Evolutionary conservation across 2,113 vertebrate species (phyloP).

Genomic region (Vicugna pacos): DNA sequence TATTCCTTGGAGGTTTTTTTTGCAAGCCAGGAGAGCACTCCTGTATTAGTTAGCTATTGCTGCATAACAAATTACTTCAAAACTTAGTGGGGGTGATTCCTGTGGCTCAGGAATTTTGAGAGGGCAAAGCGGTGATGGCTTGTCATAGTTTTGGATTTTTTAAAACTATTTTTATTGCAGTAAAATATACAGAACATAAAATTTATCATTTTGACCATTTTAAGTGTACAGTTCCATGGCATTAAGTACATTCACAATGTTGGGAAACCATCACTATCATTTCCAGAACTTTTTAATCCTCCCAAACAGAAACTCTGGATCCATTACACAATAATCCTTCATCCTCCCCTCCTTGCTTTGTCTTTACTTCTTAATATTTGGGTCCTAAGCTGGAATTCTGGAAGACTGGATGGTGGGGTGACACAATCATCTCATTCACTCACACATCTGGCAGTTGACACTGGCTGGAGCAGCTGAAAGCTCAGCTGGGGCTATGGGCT

Average conservation of each 20-base stretch:
- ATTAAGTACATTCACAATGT: background rate
- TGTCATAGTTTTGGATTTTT: background rate
- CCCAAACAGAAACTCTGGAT: background rate
- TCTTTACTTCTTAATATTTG: background rate
- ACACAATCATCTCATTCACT: background rate
- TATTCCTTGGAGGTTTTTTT: background rate
- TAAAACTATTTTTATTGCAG: background rate
- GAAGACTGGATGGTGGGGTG: background rate
- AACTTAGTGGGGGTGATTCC: background rate
- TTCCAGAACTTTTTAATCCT: background rate
- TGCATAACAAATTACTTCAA: background rate
- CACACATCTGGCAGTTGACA: background rate
- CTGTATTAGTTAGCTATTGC: background rate
- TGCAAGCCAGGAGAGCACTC: background rate
- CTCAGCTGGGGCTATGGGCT: too few species aligned
- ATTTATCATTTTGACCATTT: background rate
- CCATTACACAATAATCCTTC: too few species aligned
- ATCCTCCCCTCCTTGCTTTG: background rate
- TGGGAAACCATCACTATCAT: background rate
- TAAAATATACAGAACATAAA: background rate
- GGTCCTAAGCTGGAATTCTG: background rate
- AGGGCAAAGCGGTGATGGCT: background rate
- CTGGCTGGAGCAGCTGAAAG: background rate
- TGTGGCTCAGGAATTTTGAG: background rate
- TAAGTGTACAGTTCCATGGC: background rate